Conservation (phyloP, 2,888 invertebrate genomes). For the Chrysopilus asiliformis region DNA sequence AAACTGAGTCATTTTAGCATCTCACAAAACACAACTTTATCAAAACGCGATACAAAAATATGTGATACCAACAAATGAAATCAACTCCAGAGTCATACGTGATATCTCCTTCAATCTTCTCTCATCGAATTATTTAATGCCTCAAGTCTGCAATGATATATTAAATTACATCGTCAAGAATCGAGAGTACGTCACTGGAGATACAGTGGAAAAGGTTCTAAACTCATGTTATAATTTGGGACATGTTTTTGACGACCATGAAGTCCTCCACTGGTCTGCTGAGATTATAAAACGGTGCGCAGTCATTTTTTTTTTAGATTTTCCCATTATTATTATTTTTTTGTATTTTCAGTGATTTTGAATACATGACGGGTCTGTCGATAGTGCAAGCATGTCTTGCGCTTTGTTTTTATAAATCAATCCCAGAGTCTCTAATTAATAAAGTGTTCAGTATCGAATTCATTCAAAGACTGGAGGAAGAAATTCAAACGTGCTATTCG, state of each 20-base stretch:
- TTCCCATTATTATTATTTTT: conserved; percentile 1
- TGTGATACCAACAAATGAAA: conserved; percentile 21
- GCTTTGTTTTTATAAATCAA: conserved; percentile 39
- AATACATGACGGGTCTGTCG: conserved; percentile 39
- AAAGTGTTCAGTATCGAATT: conserved; percentile 46
- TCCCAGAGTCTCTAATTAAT: conserved; percentile 40
- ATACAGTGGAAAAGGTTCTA: conserved; percentile 40
- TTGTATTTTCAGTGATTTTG: conserved; percentile 38
- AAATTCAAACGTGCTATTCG: conserved; percentile 42
- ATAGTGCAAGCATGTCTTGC: conserved; percentile 41
- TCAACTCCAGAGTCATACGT: conserved; percentile 38
- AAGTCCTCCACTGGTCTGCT: conserved; percentile 32
- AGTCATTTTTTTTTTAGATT: neutral
- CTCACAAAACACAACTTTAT: conserved; percentile 29
- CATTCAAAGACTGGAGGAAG: conserved; percentile 44
- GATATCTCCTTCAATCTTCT: conserved; percentile 36
- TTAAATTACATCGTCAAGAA: conserved; percentile 36
- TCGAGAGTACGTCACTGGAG: conserved; percentile 36
- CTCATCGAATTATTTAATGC: conserved; percentile 33
- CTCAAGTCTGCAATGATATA: conserved; percentile 37
- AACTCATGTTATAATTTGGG: conserved; percentile 39
- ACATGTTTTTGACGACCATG: conserved; percentile 36
- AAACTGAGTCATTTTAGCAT: conserved; percentile 21
- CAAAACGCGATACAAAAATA: conserved; percentile 31
- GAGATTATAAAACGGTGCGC: conserved; percentile 37